These are phyloP conservation scores for Heterodera schachtii DNA, from an alignment of 1,140 invertebrate species.

Conservation along the genomic window DNA sequence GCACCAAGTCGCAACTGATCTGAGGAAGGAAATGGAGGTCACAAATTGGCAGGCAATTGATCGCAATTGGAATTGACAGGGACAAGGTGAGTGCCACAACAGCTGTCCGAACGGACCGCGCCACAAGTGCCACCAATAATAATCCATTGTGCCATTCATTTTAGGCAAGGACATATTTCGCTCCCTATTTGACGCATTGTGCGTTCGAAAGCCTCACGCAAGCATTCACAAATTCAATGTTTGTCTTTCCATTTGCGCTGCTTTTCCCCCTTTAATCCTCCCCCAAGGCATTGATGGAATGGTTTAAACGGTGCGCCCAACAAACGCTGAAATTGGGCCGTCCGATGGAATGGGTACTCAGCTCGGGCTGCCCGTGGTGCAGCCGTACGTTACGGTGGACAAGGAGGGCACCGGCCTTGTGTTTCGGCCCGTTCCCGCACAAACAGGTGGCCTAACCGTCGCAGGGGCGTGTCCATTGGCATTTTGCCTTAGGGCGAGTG, in stretches of 20 bases:
- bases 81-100: no score
- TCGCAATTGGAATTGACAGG: conserved; percentile 76
- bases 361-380: conserved; percentile 86
- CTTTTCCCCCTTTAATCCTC: no score
- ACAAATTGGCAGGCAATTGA: conserved; percentile 89
- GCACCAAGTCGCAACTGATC: conserved; percentile 59
- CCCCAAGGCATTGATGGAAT: conserved; percentile 74
- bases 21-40: conserved; percentile 67
- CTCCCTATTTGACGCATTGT: conserved; percentile 78
- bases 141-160: conserved; percentile 22
- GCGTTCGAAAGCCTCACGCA: conserved; percentile 85
- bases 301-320: conserved; percentile 87
- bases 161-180: conserved; percentile 30
- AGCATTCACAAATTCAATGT: conserved; percentile 93
- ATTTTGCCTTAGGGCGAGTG: no score
- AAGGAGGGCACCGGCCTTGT: conserved; percentile 33
- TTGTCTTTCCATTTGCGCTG: not conserved
- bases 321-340: conserved; percentile 76
- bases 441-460: conserved; percentile 49
- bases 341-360: conserved; percentile 94
- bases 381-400: conserved; percentile 76
- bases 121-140: not conserved
- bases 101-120: no score
- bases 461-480: conserved; percentile 68
- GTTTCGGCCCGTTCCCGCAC: conserved; percentile 46